phyloP scores from a whole-genome alignment of 2,113 vertebrate species.

The Stigmatopora nigra region DNA sequence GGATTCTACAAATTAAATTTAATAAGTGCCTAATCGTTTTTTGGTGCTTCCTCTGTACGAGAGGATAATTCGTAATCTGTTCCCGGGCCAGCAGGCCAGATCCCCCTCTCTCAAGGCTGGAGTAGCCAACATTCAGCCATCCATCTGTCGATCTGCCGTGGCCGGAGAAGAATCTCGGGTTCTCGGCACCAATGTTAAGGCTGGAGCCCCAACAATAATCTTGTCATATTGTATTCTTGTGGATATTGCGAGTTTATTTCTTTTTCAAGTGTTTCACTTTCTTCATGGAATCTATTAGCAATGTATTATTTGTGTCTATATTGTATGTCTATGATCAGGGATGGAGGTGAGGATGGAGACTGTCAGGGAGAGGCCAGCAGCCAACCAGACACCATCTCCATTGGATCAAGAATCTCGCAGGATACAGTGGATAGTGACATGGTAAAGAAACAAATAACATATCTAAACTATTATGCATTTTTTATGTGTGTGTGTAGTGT shows the following conservation, averaged over 20 bases:
- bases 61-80: too few relatives aligned
- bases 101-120: too few relatives aligned
- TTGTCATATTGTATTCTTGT: neutral
- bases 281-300: neutral
- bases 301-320: neutral
- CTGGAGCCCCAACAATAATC: too few relatives aligned
- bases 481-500: too few relatives aligned
- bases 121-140: too few relatives aligned
- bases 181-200: too few relatives aligned
- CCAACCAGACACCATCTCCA: conserved; percentile 96
- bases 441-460: conserved; percentile 69
- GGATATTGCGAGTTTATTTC: neutral
- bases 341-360: conserved; percentile 87
- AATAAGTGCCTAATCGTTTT: too few relatives aligned
- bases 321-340: conserved; percentile 66
- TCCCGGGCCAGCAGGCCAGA: too few relatives aligned
- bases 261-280: neutral
- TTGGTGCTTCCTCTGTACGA: too few relatives aligned
- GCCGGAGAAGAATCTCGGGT: too few relatives aligned
- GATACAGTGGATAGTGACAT: conserved; percentile 98
- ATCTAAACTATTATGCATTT: neutral
- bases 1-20: too few relatives aligned
- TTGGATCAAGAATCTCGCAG: conserved; percentile 94
- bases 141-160: too few relatives aligned
- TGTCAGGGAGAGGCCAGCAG: conserved; percentile 96